Base-by-base conservation (phyloP, 2,113 vertebrate genomes). In the Azemiops feae region DNA sequence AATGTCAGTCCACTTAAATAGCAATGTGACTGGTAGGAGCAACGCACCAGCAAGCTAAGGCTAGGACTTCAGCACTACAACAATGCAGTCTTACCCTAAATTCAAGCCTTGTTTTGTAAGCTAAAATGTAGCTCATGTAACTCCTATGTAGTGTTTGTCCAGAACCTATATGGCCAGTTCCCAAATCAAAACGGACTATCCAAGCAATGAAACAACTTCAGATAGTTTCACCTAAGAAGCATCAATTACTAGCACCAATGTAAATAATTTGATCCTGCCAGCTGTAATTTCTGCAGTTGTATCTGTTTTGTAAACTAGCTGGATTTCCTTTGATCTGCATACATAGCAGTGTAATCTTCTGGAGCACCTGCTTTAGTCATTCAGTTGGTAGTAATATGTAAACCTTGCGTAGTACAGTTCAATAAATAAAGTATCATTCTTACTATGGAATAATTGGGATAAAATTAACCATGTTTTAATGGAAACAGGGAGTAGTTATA, bases 231-330 rank as follows among this genome's bases (percentile, higher is more conserved):
- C 54, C 1, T 54, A 64, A 5, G n/a, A 54, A 57, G 4, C 57
- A 43, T 10, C 4, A 91, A 23, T 0, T 90, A 12, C 34, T 12
- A 9, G n/a, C 20, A 53, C 12, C 50, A 86, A 23, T 25, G 0
- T 74, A 0, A 57, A 52, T 58, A 55, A 69, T 85, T 22, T 60
- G 2, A n/a, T 3, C 3, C 0, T 43, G 58, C 88, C 92, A 55
- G 27, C 34, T 55, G 0, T 52, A 0, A 14, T 23, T 50, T n/a
- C 10, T 3, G 9, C 58, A 3, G 0, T 30, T 34, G 34, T 8
- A 5, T 3, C 34, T 90, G 43, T 39, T 89, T 86, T 54, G 93
- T 89, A 89, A 86, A 93, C 74, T 45, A 89, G 53, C 34, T 93
- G 45, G 34, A 47, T 93, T 81, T 45, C 8, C 86, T 8, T 0